These are phyloP conservation scores for Characodon lateralis DNA, from an alignment of 2,797 vertebrate species.

Conservation along the genomic window DNA sequence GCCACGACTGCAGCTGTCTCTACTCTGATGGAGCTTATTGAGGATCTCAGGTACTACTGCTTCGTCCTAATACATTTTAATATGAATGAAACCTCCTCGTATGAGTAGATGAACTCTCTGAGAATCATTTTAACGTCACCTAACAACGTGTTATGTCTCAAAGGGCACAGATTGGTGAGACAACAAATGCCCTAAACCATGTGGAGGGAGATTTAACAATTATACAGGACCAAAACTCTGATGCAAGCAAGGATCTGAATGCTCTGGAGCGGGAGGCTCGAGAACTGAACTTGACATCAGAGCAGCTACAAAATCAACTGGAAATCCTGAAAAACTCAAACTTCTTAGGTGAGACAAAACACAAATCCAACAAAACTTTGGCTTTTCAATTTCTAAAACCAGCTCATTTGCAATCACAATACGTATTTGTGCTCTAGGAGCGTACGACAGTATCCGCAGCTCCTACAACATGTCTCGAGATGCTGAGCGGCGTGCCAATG, in stretches of 20 bases:
- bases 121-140: not conserved
- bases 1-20: constrained; percentile 82
- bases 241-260: constrained; percentile 88
- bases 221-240: constrained; percentile 90
- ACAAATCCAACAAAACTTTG: not conserved
- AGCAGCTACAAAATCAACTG: constrained; percentile 85
- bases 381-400: not conserved
- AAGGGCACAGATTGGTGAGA: constrained; percentile 88
- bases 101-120: not conserved
- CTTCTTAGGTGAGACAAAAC: constrained; percentile 86
- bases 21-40: constrained; percentile 85
- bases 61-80: not conserved
- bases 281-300: constrained; percentile 88
- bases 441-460: constrained; percentile 91
- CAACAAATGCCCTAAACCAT: constrained; percentile 87
- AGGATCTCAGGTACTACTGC: constrained; percentile 82
- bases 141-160: not conserved
- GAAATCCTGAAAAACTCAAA: constrained; percentile 94
- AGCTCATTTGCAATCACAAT: not conserved
- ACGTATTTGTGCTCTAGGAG: constrained; percentile 76
- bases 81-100: not conserved
- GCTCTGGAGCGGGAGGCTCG: constrained; percentile 87
- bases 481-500: constrained; percentile 85
- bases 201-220: constrained; percentile 89
- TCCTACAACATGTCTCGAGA: constrained; percentile 85